A percentile compares a stretch with the other conserved stretches of the same genome.
phyloP scores from a whole-genome alignment of 2,113 vertebrate species.

The Bubalus kerabau region DNA sequence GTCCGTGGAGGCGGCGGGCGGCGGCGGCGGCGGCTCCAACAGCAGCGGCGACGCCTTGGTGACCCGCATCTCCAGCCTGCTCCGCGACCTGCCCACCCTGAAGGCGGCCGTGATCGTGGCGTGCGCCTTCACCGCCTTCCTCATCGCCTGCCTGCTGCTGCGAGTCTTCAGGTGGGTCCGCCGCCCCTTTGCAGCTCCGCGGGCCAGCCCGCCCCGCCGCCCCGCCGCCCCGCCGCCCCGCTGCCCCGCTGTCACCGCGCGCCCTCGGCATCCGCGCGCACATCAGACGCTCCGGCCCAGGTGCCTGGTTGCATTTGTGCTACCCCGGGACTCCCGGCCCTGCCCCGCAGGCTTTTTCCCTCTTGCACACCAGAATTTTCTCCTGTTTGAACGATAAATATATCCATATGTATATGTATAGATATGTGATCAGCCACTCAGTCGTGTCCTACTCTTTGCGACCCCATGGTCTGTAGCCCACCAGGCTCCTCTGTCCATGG shows the following conservation, averaged over 20 bases:
- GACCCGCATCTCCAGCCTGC: conserved; percentile 81
- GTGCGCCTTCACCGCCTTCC: conserved; percentile 85
- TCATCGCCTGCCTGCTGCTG: conserved; percentile 89
- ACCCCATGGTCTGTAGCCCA: not conserved
- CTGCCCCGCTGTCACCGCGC: not conserved
- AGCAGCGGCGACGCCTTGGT: conserved; percentile 71
- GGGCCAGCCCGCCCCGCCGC: not conserved
- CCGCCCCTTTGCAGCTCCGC: too few species aligned
- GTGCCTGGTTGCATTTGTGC: not conserved
- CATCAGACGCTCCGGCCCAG: not conserved
- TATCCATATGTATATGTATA: not conserved
- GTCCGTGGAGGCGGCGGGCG: not conserved
- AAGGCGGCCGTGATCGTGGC: conserved; percentile 89
- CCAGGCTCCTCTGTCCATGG: not conserved
- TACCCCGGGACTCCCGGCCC: rapidly evolving
- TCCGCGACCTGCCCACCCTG: conserved; percentile 88
- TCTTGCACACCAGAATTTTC: not conserved
- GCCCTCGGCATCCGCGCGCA: not conserved
- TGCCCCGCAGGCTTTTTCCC: too few species aligned
- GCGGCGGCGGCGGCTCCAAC: conserved; percentile 22
- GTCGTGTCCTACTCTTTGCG: not conserved
- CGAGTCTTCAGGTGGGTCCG: conserved; percentile 88
- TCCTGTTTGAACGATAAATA: not conserved
- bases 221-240: not conserved
- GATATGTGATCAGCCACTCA: not conserved